Evolutionary conservation across 2,113 vertebrate genomes (phyloP).

Genomic region (Equus quagga): DNA sequence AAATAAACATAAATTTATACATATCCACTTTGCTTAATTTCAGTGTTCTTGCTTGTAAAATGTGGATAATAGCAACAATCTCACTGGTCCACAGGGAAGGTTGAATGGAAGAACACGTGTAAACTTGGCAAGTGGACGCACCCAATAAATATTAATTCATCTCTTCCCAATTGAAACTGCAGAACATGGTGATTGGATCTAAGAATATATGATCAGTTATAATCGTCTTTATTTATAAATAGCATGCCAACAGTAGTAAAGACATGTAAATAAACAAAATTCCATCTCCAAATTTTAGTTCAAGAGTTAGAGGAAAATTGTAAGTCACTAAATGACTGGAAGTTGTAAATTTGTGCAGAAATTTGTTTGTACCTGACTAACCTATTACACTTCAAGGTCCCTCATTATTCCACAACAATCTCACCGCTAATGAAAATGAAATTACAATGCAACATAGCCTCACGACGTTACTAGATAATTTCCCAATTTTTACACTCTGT

Average conservation of each 20-base stretch:
- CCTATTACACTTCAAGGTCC: not conserved
- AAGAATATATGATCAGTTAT: not conserved
- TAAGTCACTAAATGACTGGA: not conserved
- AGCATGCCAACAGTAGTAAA: not conserved
- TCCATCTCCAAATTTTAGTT: not conserved
- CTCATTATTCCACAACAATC: not conserved
- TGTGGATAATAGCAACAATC: not conserved
- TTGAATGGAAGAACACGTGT: not conserved
- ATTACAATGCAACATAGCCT: constrained; percentile 6
- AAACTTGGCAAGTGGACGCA: not conserved
- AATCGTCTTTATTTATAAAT: not conserved
- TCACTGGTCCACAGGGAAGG: not conserved
- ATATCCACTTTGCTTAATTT: not conserved
- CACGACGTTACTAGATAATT: not conserved
- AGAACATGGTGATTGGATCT: not conserved
- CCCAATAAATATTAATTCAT: not conserved
- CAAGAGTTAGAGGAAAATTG: not conserved
- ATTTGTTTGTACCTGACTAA: constrained; percentile 17
- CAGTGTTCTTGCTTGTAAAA: not conserved
- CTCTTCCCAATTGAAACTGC: not conserved
- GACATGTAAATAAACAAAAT: not conserved
- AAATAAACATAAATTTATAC: not conserved
- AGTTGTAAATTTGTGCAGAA: not conserved
- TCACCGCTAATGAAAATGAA: constrained; percentile 44
- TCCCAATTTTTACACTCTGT: not conserved